Evolutionary conservation across 2,113 vertebrate species (phyloP).

Genomic region (Myrmecobius fasciatus): DNA sequence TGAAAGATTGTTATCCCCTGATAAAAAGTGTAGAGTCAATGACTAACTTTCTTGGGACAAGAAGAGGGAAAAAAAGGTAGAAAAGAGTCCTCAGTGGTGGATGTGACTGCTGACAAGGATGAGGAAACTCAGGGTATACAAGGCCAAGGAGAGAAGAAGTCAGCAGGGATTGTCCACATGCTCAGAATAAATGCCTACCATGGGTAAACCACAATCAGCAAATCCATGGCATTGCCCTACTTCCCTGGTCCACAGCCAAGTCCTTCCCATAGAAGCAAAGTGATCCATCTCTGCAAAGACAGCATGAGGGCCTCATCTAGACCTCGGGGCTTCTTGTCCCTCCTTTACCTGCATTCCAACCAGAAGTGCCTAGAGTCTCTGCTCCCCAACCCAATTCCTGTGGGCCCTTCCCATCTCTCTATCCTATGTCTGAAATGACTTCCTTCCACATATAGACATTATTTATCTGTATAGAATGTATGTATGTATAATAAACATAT

Average conservation of each 20-base stretch:
- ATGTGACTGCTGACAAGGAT: neutral
- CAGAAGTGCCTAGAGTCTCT: neutral
- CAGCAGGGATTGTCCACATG: no score
- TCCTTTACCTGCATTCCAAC: neutral
- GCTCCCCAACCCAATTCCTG: neutral
- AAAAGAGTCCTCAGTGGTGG: neutral
- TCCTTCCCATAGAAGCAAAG: neutral
- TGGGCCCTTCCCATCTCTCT: neutral
- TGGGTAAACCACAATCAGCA: neutral
- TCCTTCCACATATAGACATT: neutral
- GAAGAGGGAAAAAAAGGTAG: neutral
- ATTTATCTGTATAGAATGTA: no score
- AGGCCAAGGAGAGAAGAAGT: no score
- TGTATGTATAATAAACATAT: no score
- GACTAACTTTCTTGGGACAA: neutral
- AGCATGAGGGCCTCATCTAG: neutral
- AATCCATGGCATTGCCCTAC: neutral
- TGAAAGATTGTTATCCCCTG: neutral
- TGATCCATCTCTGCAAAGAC: neutral
- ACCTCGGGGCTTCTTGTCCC: neutral
- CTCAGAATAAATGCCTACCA: no score
- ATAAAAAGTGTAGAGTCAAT: neutral
- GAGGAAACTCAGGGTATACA: no score
- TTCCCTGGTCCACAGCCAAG: neutral
- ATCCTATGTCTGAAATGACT: neutral